phyloP scores from a whole-genome alignment of 2,888 invertebrate genomes.

The Tinea pellionella region DNA sequence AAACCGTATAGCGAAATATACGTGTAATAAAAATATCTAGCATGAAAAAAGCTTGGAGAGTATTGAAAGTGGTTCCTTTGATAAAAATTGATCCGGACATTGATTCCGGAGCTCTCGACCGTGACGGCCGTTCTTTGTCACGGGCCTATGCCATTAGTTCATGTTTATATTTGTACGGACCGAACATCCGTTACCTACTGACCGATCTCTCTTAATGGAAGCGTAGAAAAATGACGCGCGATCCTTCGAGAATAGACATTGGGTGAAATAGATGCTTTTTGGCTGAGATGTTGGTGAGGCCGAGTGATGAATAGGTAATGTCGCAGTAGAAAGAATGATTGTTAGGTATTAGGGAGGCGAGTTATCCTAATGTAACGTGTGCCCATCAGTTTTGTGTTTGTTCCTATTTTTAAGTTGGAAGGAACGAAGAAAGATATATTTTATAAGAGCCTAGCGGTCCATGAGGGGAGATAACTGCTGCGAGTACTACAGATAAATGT shows the following conservation, averaged over 20 bases:
- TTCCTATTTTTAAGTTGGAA: neutral
- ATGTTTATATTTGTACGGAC: conserved; percentile 44
- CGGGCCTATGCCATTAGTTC: conserved; percentile 42
- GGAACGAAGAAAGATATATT: too few relatives aligned
- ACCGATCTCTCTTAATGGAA: conserved; percentile 45
- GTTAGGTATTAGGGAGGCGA: neutral
- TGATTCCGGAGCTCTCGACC: conserved; percentile 36
- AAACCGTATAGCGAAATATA: too few relatives aligned
- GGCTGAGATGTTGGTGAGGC: conserved; percentile 20
- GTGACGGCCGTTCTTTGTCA: conserved; percentile 48
- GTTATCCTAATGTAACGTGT: neutral
- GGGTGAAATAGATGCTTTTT: conserved; percentile 38
- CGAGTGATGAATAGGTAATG: conserved; percentile 50
- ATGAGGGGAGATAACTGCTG: too few relatives aligned
- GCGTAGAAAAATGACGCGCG: conserved; percentile 44
- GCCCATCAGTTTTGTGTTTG: neutral
- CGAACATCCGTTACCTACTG: conserved; percentile 38
- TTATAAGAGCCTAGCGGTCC: too few relatives aligned
- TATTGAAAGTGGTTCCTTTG: conserved; percentile 15
- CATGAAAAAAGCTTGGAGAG: neutral
- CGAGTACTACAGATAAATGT: too few relatives aligned
- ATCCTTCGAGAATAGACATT: conserved; percentile 24
- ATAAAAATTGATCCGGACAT: conserved; percentile 25
- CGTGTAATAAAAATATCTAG: too few relatives aligned
- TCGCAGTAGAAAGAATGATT: conserved; percentile 32